phyloP scores from a whole-genome alignment of 1,140 invertebrate genomes.

The Diabrotica undecimpunctata region DNA sequence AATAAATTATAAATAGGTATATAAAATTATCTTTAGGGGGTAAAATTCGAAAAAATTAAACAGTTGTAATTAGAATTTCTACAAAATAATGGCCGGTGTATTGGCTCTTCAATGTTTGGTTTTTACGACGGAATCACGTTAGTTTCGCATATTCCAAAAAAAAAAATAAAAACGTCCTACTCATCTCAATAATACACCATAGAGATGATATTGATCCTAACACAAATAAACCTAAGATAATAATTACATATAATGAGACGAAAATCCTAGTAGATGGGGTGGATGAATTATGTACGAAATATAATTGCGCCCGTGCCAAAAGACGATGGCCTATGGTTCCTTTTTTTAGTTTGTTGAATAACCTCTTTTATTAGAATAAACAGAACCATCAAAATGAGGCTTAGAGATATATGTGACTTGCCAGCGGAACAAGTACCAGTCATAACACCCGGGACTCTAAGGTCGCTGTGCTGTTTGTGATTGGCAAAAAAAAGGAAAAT shows the following conservation, averaged over 20 bases:
- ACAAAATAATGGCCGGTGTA: neutral
- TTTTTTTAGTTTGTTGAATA: constrained; percentile 25
- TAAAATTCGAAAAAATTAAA: neutral
- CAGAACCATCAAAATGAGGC: too few species aligned
- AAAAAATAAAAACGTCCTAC: constrained; percentile 14
- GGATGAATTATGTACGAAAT: constrained; percentile 4
- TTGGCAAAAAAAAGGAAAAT: too few species aligned
- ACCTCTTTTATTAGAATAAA: constrained; percentile 14
- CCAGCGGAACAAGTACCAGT: too few species aligned
- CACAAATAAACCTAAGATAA: constrained; percentile 14
- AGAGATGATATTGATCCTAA: constrained; percentile 7
- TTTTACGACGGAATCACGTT: neutral
- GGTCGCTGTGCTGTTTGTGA: too few species aligned
- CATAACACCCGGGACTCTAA: too few species aligned
- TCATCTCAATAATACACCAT: constrained; percentile 10
- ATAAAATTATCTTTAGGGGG: too few species aligned
- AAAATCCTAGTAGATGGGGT: constrained; percentile 17
- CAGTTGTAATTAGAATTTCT: neutral
- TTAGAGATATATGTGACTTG: too few species aligned
- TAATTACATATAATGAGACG: constrained; percentile 14
- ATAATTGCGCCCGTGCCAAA: neutral
- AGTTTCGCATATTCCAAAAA: constrained; percentile 12
- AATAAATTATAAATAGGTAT: too few species aligned
- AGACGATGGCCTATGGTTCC: constrained; percentile 22
- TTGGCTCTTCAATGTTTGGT: neutral